These are phyloP conservation scores for Noctua fimbriata DNA, from an alignment of 2,888 invertebrate species.

Conservation along the genomic window DNA sequence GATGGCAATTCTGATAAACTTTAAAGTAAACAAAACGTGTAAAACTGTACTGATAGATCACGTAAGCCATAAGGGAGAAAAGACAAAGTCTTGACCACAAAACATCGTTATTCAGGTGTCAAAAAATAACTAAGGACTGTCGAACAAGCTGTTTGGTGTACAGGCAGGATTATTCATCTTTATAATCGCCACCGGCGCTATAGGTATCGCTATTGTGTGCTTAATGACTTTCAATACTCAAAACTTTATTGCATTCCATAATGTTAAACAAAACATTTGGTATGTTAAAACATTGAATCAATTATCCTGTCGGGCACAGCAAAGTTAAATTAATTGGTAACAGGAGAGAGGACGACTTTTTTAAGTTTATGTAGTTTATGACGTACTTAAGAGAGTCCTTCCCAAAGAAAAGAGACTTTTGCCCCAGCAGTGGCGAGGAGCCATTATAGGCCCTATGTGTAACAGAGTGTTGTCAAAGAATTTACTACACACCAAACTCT, in stretches of 20 bases:
- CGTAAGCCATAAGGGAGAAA: constrained; percentile 36
- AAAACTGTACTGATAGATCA: constrained; percentile 43
- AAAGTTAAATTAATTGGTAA: no score
- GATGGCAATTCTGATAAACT: constrained; percentile 45
- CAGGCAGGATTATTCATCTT: background rate
- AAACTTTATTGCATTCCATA: no score
- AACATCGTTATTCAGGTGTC: constrained; percentile 17
- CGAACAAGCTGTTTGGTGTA: background rate
- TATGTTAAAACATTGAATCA: no score
- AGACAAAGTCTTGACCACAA: constrained; percentile 33
- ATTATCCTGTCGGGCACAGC: no score
- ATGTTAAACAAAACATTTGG: no score
- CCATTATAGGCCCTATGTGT: background rate
- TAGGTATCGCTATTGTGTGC: background rate
- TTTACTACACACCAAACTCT: background rate
- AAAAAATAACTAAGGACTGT: constrained; percentile 28
- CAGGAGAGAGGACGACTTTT: no score
- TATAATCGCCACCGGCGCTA: background rate
- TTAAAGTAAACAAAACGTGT: constrained; percentile 45
- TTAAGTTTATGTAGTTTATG: background rate
- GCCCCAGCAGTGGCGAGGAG: background rate
- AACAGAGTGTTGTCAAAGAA: background rate
- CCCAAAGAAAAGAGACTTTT: background rate
- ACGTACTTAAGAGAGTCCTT: background rate
- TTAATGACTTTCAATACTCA: background rate